Base-by-base conservation (phyloP, 2,113 vertebrate species). In the Xenopus laevis region DNA sequence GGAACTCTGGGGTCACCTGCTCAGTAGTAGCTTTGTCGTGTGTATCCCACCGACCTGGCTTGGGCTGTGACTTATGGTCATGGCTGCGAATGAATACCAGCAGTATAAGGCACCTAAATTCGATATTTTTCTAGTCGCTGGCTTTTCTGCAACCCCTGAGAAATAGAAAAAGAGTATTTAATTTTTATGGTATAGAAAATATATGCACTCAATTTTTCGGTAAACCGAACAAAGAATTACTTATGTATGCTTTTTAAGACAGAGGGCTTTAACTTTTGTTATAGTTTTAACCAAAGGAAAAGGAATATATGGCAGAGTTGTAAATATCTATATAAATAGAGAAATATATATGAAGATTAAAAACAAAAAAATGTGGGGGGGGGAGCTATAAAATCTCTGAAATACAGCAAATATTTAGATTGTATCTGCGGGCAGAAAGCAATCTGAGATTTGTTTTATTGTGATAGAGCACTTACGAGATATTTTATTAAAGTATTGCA, bases 351-450 rank as follows among this genome's bases (percentile, higher is more conserved):
- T 78, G 61, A 79, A 81, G 64, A 79, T 84, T 80, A 83, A 86
- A 85, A 80, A 82, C 23, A 1, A 2, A 27, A 27, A 85, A 82
- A 85, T 85, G 91, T 88, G 87, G 89, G 93, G 88, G 23, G 23
- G 90, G 87, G 84, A 91, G 85, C 92, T 95, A 93, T 95, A 90
- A 93, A 91, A 91, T 92, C 91, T 90, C 91, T 90, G 91, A 93
- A 94, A 91, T 88, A 87, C 85, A 88, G 92, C 88, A 89, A 91
- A 91, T 85, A 84, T 90, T 69, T 92, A 90, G 82, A 85, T 91
- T 92, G 91, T 89, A 90, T 98, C 97, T 99, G 96, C 97, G 88
- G 96, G 97, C 96, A 92, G 96, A 96, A 81, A 89, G 89, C 90
- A 88, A 90, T 93, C 92, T 87, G 88, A 87, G 88, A 91, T 91